Evolutionary conservation across 1,140 invertebrate genomes (phyloP), one percentile per base, ranked within the genome.

Genomic region (Eueides isabella): DNA sequence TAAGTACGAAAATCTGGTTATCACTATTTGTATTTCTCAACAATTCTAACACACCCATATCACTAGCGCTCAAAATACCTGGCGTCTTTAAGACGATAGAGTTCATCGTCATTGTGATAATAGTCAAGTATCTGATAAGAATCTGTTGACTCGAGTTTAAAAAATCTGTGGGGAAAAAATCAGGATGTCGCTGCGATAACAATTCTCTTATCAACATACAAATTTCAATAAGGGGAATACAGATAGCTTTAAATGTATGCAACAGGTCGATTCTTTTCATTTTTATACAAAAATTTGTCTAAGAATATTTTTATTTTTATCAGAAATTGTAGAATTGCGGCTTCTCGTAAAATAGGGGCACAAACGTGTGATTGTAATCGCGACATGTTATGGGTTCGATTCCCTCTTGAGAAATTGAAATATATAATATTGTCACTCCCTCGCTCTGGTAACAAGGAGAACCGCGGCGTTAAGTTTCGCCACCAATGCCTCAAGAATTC

Each of bases 141-240:
- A 78, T 83, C 72, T 86, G 86, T 90, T 88, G 85, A 84, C 82
- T 85, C 64, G 78, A 77, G 80, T 77, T 76, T 70, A 86, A 81
- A 78, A 85, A 86, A 87, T 89, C 86, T 85, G 80, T 82, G 80
- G 67, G 82, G 84, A 85, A 85, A 86, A 89, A 88, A 89, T 86
- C 86, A 89, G 88, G 85, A 89, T 92, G 87, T 85, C 79, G 74
- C 48, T 38, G 80, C 76, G 89, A 88, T 91, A 89, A 87, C 74
- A 76, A 74, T 72, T 69, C 72, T 62, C 70, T 88, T 88, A 87
- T 89, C 85, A 79, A 61, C 44, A 69, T 76, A 79, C 72, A 80
- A 85, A 82, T 81, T 79, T 77, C 71, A 55, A 55, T 55, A 26
- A 55, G 48, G 48, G 48, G 23, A 55, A 55, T 55, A 55, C 7